Evolutionary conservation across 2,797 vertebrate genomes (phyloP).

Genomic region (Lagocephalus sceleratus): DNA sequence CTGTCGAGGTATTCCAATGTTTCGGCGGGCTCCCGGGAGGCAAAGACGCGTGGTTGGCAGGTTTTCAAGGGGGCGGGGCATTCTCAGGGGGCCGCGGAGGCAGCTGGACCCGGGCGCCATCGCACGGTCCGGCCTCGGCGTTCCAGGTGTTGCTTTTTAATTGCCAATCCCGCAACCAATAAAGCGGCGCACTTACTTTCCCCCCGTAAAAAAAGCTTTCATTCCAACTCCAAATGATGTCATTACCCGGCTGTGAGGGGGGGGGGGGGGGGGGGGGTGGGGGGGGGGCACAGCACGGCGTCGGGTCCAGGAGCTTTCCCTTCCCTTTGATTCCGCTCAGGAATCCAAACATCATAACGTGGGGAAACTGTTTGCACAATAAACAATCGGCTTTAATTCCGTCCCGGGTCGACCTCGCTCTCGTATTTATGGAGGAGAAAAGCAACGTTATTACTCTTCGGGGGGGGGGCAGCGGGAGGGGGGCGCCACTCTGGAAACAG

Average conservation of each 20-base stretch:
- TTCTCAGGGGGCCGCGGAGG: constrained; percentile 53
- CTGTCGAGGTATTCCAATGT: too few relatives aligned
- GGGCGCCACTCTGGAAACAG: constrained; percentile 38
- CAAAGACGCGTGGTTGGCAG: constrained; percentile 69
- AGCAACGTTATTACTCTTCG: constrained; percentile 39
- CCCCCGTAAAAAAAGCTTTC: constrained; percentile 78
- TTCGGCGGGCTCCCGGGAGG: too few relatives aligned
- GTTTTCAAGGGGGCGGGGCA: constrained; percentile 49
- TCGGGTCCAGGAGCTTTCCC: constrained; percentile 57
- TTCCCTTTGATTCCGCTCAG: constrained; percentile 69
- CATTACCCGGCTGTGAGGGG: constrained; percentile 67
- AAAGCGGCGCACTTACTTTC: constrained; percentile 74
- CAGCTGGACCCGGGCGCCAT: not conserved
- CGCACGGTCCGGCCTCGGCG: constrained; percentile 24
- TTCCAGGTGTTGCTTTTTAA: constrained; percentile 82
- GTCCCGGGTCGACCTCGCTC: constrained; percentile 24
- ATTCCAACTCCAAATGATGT: constrained; percentile 79
- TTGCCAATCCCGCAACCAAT: constrained; percentile 77
- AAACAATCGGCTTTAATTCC: constrained; percentile 60
- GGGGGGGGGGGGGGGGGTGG: not conserved
- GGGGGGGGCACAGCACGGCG: not conserved
- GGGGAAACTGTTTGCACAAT: constrained; percentile 60
- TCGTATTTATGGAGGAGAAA: constrained; percentile 31
- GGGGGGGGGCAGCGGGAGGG: constrained; percentile 24
- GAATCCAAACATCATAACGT: constrained; percentile 66